These are phyloP conservation scores for Parnassius smintheus DNA, from an alignment of 2,888 invertebrate genomes.

Conservation along the genomic window DNA sequence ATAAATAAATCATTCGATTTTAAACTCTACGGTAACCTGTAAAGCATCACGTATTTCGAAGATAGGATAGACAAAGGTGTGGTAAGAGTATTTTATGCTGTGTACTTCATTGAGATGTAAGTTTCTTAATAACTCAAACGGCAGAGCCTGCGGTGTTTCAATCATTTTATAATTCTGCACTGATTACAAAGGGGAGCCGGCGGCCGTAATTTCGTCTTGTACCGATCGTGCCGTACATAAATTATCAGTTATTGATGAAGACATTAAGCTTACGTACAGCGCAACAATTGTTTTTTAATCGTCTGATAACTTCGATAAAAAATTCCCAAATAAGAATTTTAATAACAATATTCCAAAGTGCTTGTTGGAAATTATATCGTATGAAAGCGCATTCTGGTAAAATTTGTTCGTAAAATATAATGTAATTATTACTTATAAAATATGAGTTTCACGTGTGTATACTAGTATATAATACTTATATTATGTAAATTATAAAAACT, in stretches of 20 bases:
- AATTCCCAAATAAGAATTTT: not conserved
- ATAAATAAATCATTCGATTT: no score
- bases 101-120: constrained; percentile 54
- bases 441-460: not conserved
- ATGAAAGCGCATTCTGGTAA: no score
- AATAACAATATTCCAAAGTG: no score
- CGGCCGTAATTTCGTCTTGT: constrained; percentile 82
- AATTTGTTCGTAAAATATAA: no score
- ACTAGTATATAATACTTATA: constrained; percentile 14
- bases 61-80: no score
- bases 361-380: no score
- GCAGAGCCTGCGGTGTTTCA: constrained; percentile 71
- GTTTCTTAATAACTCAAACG: constrained; percentile 57
- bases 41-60: no score
- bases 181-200: constrained; percentile 83
- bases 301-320: not conserved
- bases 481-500: constrained; percentile 28
- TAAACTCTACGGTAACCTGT: no score
- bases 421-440: no score
- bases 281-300: constrained; percentile 40
- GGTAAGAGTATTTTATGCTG: not conserved
- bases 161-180: constrained; percentile 78
- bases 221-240: constrained; percentile 78
- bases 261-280: constrained; percentile 73
- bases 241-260: constrained; percentile 82